These are phyloP conservation scores for Scaptomyza reducta DNA, from an alignment of 2,888 invertebrate genomes.

Conservation along the genomic window DNA sequence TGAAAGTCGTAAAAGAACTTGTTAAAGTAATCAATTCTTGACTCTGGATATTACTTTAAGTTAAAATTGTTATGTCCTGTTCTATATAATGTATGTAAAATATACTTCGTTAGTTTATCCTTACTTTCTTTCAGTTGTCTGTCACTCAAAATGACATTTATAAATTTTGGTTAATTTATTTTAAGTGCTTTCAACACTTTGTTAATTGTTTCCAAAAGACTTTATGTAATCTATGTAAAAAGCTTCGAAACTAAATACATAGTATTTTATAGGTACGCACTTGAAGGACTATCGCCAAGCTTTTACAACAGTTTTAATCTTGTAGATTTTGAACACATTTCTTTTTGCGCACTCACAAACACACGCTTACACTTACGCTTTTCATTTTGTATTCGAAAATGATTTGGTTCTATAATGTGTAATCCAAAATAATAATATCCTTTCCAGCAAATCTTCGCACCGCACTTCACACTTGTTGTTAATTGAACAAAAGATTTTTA, in stretches of 20 bases:
- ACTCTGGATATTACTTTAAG: not conserved
- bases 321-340: not conserved
- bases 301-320: not conserved
- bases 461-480: conserved; percentile 74
- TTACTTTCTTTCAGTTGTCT: no score
- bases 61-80: no score
- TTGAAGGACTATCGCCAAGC: conserved; percentile 2
- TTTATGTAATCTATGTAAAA: no score
- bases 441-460: conserved; percentile 41
- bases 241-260: not conserved
- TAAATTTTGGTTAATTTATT: no score
- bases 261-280: not conserved
- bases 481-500: conserved; percentile 83
- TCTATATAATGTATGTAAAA: no score
- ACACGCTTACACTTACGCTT: conserved; percentile 72
- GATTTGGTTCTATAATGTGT: conserved; percentile 31
- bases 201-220: not conserved
- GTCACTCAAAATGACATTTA: no score
- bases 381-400: conserved; percentile 68
- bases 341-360: not conserved
- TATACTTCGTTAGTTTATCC: no score
- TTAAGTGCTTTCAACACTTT: no score
- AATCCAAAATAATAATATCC: conserved; percentile 65
- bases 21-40: not conserved
- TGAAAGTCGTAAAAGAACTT: not conserved